These are phyloP conservation scores for Patella ulyssiponensis DNA, from an alignment of 2,888 invertebrate genomes.

Conservation along the genomic window DNA sequence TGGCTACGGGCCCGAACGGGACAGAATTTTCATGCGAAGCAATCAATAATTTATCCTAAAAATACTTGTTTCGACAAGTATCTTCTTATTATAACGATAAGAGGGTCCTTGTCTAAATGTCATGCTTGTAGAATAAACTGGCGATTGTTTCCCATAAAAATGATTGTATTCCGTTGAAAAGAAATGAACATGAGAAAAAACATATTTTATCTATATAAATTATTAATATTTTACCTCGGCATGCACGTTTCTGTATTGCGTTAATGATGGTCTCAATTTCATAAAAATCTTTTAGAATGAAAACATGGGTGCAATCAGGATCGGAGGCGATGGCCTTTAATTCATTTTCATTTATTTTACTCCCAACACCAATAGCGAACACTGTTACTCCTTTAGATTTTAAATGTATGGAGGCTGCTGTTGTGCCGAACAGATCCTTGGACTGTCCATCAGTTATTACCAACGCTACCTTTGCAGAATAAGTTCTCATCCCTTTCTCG, in stretches of 20 bases:
- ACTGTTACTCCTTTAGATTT: conserved; percentile 20
- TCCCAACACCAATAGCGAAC: conserved; percentile 31
- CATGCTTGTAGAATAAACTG: no score
- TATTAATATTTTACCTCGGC: conserved; percentile 13
- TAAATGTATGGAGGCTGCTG: background rate
- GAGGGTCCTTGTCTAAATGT: no score
- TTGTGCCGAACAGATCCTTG: background rate
- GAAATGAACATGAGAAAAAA: no score
- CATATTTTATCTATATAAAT: no score
- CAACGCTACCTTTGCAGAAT: conserved; percentile 17
- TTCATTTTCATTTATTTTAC: conserved; percentile 19
- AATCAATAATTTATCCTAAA: no score
- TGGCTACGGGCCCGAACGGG: no score
- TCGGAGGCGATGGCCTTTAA: conserved; percentile 21
- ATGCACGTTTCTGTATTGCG: conserved; percentile 25
- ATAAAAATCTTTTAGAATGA: conserved; percentile 21
- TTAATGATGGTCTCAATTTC: conserved; percentile 29
- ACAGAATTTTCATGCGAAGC: no score
- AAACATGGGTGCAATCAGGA: conserved; percentile 26
- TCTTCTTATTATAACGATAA: no score
- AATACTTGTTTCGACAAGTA: no score
- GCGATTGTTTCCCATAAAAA: no score
- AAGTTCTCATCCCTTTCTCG: background rate
- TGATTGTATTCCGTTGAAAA: no score
- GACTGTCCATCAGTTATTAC: conserved; percentile 27